A percentile compares a stretch with the other conserved stretches of the same genome.
These are phyloP conservation scores for Achroia grisella DNA, from an alignment of 1,140 invertebrate species.

Conservation along the genomic window DNA sequence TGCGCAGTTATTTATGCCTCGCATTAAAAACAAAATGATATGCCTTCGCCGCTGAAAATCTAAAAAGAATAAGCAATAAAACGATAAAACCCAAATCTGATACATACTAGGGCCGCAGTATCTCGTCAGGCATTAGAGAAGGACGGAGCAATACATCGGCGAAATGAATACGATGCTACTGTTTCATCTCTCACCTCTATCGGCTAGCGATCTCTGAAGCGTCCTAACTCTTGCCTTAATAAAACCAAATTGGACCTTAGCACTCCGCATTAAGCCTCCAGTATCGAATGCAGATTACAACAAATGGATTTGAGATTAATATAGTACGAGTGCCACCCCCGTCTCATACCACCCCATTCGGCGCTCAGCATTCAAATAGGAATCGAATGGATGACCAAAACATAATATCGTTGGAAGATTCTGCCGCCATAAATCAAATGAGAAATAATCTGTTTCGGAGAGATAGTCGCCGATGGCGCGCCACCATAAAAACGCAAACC, in stretches of 20 bases:
- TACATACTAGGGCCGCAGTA: constrained; percentile 68
- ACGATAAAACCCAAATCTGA: constrained; percentile 73
- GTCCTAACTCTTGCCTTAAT: constrained; percentile 60
- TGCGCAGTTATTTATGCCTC: constrained; percentile 62
- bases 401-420: constrained; percentile 72
- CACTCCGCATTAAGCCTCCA: constrained; percentile 29
- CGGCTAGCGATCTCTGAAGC: constrained; percentile 60
- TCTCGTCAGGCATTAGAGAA: constrained; percentile 57
- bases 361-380: constrained; percentile 71
- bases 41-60: constrained; percentile 71
- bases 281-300: constrained; percentile 59
- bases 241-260: constrained; percentile 58
- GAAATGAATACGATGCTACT: constrained; percentile 69
- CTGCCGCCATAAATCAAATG: constrained; percentile 71
- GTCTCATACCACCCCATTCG: constrained; percentile 65
- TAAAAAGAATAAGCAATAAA: constrained; percentile 74
- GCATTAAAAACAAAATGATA: constrained; percentile 73
- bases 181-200: constrained; percentile 74
- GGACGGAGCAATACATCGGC: constrained; percentile 53
- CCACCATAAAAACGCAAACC: constrained; percentile 71
- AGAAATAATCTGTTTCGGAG: constrained; percentile 71
- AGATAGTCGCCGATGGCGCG: constrained; percentile 58
- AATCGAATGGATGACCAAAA: constrained; percentile 73
- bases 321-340: constrained; percentile 68
- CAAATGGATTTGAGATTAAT: constrained; percentile 73